Evolutionary conservation across 2,888 invertebrate species (phyloP), one percentile per base, ranked within the genome.

Genomic region (Noctua fimbriata): DNA sequence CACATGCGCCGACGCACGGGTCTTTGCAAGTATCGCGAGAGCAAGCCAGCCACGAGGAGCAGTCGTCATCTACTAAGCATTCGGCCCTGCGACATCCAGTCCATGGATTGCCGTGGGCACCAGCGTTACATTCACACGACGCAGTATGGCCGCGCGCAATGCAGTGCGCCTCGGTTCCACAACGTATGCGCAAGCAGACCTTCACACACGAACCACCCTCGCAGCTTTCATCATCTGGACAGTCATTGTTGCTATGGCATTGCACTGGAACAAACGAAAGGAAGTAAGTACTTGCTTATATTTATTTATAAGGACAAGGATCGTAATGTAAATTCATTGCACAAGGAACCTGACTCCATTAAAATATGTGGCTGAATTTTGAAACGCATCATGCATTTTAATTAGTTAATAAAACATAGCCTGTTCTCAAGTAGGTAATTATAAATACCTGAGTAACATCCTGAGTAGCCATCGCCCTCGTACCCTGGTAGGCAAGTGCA

Each of bases 1-100:
- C 98, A 92, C 99, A 99, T 76, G 98, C 97, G 92, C 98, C 99
- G 76, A 98, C 97, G 94, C 99, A 99, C 14, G 99, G 99, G 95
- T 98, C 98, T 90, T 98, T 97, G 91, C 99, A 99, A 80, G 97
- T 97, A 90, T 98, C 98, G 88, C 98, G 98, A 84, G 97, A 97
- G 91, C 99, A 99, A 16, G 98, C 98, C 87, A 98, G 95, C 94
- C 98, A 98, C 84, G 98, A 97, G 0, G 98, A 97, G 90, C 99
- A 99, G 87, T 99, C 98, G 10, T 97, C 97, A 91, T 99, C 98
- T 5, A 92, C 93, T 7, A 97, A 97, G 92, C 99, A 99, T 95
- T 99, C 98, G 4, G 98, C 98, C 90, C 98, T 97, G 75, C 97
- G 97, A 92, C 99, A 99, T 72, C 97, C 97, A n/a, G 97, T 97